Percentiles rank a stretch among this genome's conserved stretches.
These are phyloP conservation scores for Scrobipalpa costella DNA, from an alignment of 2,888 invertebrate genomes.

Conservation along the genomic window DNA sequence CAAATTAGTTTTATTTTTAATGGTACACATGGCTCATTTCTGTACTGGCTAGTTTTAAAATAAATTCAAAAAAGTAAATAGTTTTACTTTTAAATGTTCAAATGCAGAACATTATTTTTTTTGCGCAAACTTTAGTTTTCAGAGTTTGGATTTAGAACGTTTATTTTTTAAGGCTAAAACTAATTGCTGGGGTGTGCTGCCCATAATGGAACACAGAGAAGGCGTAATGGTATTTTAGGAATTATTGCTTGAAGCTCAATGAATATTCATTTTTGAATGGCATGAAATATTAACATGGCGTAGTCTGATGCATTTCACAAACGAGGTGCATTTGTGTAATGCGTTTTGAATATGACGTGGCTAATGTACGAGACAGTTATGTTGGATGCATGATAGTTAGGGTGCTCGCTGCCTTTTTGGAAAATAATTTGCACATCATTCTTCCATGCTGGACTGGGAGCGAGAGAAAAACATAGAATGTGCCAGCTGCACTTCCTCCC, in stretches of 20 bases:
- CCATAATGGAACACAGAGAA: constrained; percentile 48
- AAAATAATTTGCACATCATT: too few relatives aligned
- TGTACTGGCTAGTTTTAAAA: too few relatives aligned
- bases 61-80: too few relatives aligned
- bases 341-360: constrained; percentile 23
- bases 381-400: background rate
- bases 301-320: constrained; percentile 24
- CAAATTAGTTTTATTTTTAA: too few relatives aligned
- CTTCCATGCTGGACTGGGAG: too few relatives aligned
- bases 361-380: constrained; percentile 9
- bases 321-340: constrained; percentile 27
- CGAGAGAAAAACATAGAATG: too few relatives aligned
- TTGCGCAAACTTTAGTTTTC: too few relatives aligned
- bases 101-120: too few relatives aligned
- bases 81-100: too few relatives aligned
- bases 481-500: too few relatives aligned
- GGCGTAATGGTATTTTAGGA: constrained; percentile 54
- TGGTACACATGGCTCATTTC: too few relatives aligned
- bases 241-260: constrained; percentile 43
- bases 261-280: constrained; percentile 44
- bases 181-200: constrained; percentile 58
- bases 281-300: constrained; percentile 29
- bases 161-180: constrained; percentile 47
- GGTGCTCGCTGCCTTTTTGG: background rate
- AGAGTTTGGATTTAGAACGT: background rate